Evolutionary conservation across 2,113 vertebrate species (phyloP).

Genomic region (Nymphicus hollandicus): DNA sequence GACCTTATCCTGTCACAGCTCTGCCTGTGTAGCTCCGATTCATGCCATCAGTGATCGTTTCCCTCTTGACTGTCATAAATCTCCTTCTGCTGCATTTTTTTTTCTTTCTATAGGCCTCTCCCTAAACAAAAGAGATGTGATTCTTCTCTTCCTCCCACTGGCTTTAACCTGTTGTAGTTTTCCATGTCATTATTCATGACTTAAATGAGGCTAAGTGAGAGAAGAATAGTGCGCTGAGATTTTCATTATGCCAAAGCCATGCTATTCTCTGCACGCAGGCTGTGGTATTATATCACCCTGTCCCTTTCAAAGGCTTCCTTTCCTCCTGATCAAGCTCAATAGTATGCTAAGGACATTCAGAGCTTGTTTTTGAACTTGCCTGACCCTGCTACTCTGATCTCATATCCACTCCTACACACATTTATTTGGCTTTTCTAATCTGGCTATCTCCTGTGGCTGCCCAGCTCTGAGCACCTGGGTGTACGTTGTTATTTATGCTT

Average conservation of each 20-base stretch:
- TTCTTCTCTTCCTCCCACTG: conserved; percentile 19
- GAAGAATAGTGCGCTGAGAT: conserved; percentile 1
- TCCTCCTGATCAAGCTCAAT: neutral
- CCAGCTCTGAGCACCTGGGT: neutral
- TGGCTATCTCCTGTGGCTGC: neutral
- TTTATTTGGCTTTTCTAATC: conserved; percentile 37
- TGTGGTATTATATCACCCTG: neutral
- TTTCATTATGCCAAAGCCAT: conserved; percentile 15
- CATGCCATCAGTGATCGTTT: neutral
- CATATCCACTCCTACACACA: conserved; percentile 9
- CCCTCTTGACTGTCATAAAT: neutral
- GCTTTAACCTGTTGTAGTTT: conserved; percentile 44
- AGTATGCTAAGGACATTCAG: conserved; percentile 21
- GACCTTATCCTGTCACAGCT: neutral
- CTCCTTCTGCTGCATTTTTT: neutral
- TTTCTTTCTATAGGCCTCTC: neutral
- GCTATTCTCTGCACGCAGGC: neutral
- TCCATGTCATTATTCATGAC: conserved; percentile 28
- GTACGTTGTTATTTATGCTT: conserved; percentile 14
- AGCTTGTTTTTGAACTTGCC: conserved; percentile 37
- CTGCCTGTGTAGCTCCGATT: neutral
- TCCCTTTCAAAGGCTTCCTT: conserved; percentile 45
- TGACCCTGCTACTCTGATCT: conserved; percentile 47
- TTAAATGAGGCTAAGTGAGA: conserved; percentile 15
- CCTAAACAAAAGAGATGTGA: conserved; percentile 32